Evolutionary conservation across 2,113 vertebrate genomes (phyloP), one percentile per base, ranked within the genome.

Genomic region (Etheostoma spectabile): DNA sequence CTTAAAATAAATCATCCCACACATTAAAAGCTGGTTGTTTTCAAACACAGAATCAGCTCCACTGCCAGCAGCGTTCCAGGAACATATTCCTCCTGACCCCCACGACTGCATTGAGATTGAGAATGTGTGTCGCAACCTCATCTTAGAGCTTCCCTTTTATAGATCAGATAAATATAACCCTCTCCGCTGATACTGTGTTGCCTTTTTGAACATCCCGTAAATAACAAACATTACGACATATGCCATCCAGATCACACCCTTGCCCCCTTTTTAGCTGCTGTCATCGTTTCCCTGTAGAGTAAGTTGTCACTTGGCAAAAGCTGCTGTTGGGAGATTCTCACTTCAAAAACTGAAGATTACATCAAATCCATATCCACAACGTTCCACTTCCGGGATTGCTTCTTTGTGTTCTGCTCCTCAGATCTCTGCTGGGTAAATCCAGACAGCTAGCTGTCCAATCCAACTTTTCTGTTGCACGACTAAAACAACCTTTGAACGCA

Each of bases 161-260:
- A 86, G 78, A 78, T 74, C 59, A 69, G 77, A 89, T 87, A 89
- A 87, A 89, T 82, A 90, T 83, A 87, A 91, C 30, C 62, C 18
- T 46, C 52, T 72, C 56, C 22, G 48, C 64, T 80, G 80, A 83
- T 63, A 66, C 0, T 0, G n/a, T 52, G 56, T 75, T 72, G 48
- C 53, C 21, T 70, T 75, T 74, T 82, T 73, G 27, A 76, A 51
- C 53, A 52, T 57, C 46, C 24, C 38, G 55, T 63, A 75, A 87
- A 78, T 60, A 86, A 88, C 79, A 77, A 68, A 65, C 74, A 83
- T 70, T 10, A 57, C 78, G 69, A 53, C 74, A 15, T 65, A 18
- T 73, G 15, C 24, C 62, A 3, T 38, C 59, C 59, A 13, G 56
- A 76, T 73, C 68, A 46, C 51, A 48, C 72, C 30, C 45, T 12